Percentiles rank a stretch among this genome's conserved stretches.
Conservation (phyloP, 2,888 invertebrate genomes). For the Melanophora roralis region DNA sequence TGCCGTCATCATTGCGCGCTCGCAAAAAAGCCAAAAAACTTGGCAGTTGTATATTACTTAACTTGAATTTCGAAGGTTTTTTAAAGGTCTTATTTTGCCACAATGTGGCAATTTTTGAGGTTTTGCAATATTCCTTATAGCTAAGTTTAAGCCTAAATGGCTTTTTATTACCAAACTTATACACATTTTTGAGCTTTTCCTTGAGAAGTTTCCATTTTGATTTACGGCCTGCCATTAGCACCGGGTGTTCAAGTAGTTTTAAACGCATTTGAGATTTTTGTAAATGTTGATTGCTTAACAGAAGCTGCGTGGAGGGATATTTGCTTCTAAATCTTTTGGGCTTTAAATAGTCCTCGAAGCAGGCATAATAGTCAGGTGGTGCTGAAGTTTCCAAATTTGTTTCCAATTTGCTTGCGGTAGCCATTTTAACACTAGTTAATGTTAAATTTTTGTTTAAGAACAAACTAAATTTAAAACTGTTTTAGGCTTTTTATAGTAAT, state of each 20-base stretch:
- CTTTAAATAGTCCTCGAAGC: slow-evolving; percentile 54
- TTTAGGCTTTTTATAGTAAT: background rate
- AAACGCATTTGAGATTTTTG: slow-evolving; percentile 39
- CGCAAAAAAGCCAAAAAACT: slow-evolving; percentile 65
- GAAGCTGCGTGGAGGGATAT: background rate
- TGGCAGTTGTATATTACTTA: slow-evolving; percentile 16
- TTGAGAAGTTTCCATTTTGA: slow-evolving; percentile 17
- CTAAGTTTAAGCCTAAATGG: background rate
- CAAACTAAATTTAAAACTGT: background rate
- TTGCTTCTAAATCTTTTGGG: slow-evolving; percentile 22
- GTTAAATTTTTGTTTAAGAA: background rate
- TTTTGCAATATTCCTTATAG: background rate
- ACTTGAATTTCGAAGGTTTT: background rate
- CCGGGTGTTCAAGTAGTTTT: slow-evolving; percentile 57
- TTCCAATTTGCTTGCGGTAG: background rate
- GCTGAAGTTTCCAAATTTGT: background rate
- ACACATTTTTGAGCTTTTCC: background rate
- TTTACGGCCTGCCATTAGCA: slow-evolving; percentile 27
- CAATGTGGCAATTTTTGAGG: background rate
- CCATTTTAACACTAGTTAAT: background rate
- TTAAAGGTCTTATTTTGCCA: background rate
- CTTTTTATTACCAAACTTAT: background rate
- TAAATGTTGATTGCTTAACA: background rate
- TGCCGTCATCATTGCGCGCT: slow-evolving; percentile 69
- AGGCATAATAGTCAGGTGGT: slow-evolving; percentile 62